Evolutionary conservation across 2,113 vertebrate genomes (phyloP), one percentile per base, ranked within the genome.

Genomic region (Vanacampus margaritifer): DNA sequence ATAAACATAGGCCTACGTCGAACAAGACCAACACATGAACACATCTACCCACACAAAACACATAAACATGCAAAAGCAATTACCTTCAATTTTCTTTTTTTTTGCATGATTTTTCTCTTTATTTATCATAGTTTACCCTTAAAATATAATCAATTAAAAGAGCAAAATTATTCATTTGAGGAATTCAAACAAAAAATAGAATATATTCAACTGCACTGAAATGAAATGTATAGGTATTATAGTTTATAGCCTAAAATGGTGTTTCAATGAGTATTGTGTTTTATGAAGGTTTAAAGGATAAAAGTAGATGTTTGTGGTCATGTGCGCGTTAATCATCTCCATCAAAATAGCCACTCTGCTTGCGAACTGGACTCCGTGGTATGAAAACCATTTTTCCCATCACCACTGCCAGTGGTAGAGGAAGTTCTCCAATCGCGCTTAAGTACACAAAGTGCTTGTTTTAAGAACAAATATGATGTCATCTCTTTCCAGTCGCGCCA

Each of bases 321-420:
- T 32, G 61, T 46, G 37, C 69, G 66, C 0, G 32, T 41, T 65
- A 68, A 68, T 79, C 56, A 35, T 54, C 28, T 45, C n/a, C 37
- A 64, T 69, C 87, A 81, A 88, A 89, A 89, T 88, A 89, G 64
- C 74, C n/a, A 61, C 50, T 75, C 58, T 74, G 76, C 32, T 65
- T 82, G 64, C 62, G 76, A 75, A 74, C 69, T 78, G 64, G 72
- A 69, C 61, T 58, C 45, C 2, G 3, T 68, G 64, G 75, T 74
- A 84, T 83, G 81, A 82, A 79, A 88, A 76, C 64, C 60, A 26
- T 28, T 45, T 68, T 84, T 80, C 82, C 79, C 84, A 84, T 35
- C 71, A 78, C 64, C 53, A 54, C 26, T 48, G 13, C 36, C 1
- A 26, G 41, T 32, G 16, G 1, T 21, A 64, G 35, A 63, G 65